Evolutionary conservation across 2,113 vertebrate species (phyloP).

Genomic region (Mungos mungo): DNA sequence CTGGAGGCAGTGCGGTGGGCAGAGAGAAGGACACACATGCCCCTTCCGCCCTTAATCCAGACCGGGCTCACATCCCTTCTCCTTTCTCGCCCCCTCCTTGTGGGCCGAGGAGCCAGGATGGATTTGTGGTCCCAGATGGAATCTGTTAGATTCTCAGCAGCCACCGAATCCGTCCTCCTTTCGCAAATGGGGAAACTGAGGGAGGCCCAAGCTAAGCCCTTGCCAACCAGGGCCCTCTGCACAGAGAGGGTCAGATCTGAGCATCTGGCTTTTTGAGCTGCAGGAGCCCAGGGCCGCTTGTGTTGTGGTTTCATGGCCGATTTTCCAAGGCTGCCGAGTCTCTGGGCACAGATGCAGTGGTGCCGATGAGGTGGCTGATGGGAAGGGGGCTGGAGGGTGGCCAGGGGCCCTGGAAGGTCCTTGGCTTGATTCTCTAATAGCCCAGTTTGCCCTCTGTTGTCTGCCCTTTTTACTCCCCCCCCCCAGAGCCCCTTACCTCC

Average conservation of each 20-base stretch:
- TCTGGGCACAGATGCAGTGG: neutral
- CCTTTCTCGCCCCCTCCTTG: neutral
- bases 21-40: neutral
- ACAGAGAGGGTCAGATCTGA: neutral
- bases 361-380: neutral
- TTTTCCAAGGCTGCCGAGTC: neutral
- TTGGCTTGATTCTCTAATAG: neutral
- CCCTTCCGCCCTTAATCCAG: neutral
- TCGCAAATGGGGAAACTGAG: conserved; percentile 24
- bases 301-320: neutral
- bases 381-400: neutral
- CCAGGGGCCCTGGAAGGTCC: neutral
- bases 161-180: neutral
- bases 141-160: neutral
- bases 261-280: neutral
- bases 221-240: neutral
- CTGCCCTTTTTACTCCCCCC: neutral
- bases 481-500: neutral
- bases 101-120: neutral
- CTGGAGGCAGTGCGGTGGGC: no score
- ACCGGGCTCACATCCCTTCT: neutral
- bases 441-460: neutral
- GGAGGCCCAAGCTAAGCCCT: neutral
- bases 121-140: neutral
- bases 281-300: neutral